Evolutionary conservation across 2,113 vertebrate species (phyloP), one percentile per base, ranked within the genome.

Genomic region (Nycticryphes semicollaris): DNA sequence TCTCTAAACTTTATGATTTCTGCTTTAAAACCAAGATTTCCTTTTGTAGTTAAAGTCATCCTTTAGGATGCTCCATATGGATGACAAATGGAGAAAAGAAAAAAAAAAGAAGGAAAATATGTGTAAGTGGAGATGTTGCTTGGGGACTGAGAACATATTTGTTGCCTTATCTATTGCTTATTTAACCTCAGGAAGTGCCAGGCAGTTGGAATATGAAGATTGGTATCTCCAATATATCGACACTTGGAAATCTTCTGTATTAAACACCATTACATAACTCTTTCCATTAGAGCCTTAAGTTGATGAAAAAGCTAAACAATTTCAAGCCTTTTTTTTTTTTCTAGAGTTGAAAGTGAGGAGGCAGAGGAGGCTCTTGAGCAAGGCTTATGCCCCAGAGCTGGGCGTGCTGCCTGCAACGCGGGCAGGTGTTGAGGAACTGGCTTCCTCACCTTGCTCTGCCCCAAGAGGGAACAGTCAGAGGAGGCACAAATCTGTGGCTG

Each of bases 201-300:
- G 69, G 72, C 60, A 92, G 82, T 37, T 73, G 93, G 76, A 82
- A 94, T 89, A 89, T 43, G 64, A 89, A 96, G 95, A 96, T 96
- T 24, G n/a, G 23, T 93, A 97, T 96, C 95, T 96, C 50, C 75
- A 82, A 96, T 92, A 90, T 81, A 97, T 95, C 80, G 89, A 94
- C 96, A 96, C 96, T 92, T 93, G 88, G 92, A 96, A 95, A 97
- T 95, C 90, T 94, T 53, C 80, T 16, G 51, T 60, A 86, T 94
- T 60, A 93, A 84, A 63, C 72, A 64, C 72, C 88, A 90, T 95
- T 76, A 85, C 93, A 70, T 68, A 93, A 95, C 48, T 96, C 64
- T 96, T 96, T 96, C 96, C 94, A 93, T 96, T 51, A 45, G 59
- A 21, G 64, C 50, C 39, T 90, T 59, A 35, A 95, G 96, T 30